phyloP scores from a whole-genome alignment of 2,888 invertebrate species.

The Panopea generosa region DNA sequence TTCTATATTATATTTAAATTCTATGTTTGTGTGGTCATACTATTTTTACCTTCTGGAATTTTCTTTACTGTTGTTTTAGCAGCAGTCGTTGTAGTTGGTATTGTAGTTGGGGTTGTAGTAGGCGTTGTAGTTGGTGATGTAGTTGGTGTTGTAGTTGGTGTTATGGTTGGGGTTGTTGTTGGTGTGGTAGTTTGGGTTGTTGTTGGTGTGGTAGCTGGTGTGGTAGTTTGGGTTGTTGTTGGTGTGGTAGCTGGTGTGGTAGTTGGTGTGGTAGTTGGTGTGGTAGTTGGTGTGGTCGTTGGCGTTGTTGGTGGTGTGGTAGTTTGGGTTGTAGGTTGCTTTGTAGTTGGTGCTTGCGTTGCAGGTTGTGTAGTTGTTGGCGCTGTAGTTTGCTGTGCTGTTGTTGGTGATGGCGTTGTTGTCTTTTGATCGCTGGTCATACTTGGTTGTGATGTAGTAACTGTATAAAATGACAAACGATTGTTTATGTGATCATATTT shows the following conservation, averaged over 20 bases:
- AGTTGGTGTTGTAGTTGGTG: constrained; percentile 3
- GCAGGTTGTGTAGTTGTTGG: constrained; percentile 11
- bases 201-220: neutral
- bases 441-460: too few species aligned
- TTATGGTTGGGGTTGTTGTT: neutral
- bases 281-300: constrained; percentile 13
- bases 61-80: neutral
- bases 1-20: too few species aligned
- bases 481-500: too few species aligned
- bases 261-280: constrained; percentile 3
- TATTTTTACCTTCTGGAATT: too few species aligned
- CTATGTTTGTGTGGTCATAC: too few species aligned
- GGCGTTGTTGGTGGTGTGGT: constrained; percentile 9
- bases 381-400: constrained; percentile 7
- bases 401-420: constrained; percentile 21
- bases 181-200: constrained; percentile 1
- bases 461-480: too few species aligned
- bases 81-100: neutral
- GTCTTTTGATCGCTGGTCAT: too few species aligned
- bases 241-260: constrained; percentile 1
- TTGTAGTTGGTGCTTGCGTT: constrained; percentile 9
- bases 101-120: neutral
- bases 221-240: constrained; percentile 7
- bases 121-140: neutral
- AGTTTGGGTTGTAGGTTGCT: neutral